Conservation (phyloP, 1,140 invertebrate species). For the Bombus breviceps region DNA sequence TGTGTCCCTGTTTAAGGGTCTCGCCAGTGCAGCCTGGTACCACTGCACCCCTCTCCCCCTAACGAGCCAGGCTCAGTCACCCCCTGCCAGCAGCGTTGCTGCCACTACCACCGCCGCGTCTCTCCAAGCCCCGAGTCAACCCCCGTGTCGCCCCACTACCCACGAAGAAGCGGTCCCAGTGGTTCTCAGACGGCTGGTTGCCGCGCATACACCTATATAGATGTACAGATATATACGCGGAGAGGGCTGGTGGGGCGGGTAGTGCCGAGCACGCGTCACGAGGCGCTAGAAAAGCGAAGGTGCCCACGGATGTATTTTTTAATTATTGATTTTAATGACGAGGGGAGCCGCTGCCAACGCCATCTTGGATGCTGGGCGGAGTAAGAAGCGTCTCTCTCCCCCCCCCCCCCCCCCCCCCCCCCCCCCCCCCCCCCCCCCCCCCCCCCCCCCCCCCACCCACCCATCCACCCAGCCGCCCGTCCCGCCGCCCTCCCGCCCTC, state of each 20-base stretch:
- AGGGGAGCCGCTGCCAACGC: conserved; percentile 81
- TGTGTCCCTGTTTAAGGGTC: conserved; percentile 63
- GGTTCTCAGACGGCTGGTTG: conserved; percentile 53
- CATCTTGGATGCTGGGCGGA: conserved; percentile 84
- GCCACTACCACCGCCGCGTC: conserved; percentile 24
- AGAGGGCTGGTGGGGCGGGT: conserved; percentile 35
- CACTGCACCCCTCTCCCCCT: conserved; percentile 52
- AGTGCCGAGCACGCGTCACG: conserved; percentile 73
- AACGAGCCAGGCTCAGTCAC: conserved; percentile 40
- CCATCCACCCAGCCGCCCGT: neutral
- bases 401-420: neutral
- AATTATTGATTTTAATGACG: conserved; percentile 84
- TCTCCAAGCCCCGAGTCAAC: conserved; percentile 41
- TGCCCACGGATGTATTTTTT: conserved; percentile 83
- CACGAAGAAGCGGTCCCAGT: conserved; percentile 53
- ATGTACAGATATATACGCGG: conserved; percentile 34
- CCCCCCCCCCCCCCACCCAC: conserved; percentile 10
- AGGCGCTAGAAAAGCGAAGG: conserved; percentile 81
- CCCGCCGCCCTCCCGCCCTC: conserved; percentile 12
- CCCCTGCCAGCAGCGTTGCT: conserved; percentile 42
- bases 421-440: neutral
- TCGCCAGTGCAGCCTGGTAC: conserved; percentile 62
- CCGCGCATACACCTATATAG: conserved; percentile 43
- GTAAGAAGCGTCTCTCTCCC: conserved; percentile 77
- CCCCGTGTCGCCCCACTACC: conserved; percentile 50